Evolutionary conservation across 2,797 vertebrate genomes (phyloP).

Genomic region (Tenualosa ilisha): DNA sequence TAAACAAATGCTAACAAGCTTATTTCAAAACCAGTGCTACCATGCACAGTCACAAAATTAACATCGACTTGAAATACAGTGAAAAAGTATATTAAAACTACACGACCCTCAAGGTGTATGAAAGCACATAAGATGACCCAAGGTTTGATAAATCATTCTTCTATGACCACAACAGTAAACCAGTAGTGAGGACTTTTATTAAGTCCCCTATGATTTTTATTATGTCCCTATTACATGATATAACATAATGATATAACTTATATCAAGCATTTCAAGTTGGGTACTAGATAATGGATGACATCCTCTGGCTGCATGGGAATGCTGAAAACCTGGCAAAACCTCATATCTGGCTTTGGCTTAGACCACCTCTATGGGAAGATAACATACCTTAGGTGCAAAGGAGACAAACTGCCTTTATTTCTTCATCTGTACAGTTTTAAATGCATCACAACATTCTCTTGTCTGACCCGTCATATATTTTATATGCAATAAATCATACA

Average conservation of each 20-base stretch:
- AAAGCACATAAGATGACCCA: not conserved
- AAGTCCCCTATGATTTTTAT: not conserved
- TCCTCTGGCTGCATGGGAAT: not conserved
- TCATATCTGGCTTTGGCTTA: not conserved
- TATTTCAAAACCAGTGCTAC: not conserved
- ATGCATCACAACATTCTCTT: not conserved
- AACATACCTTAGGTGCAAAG: not conserved
- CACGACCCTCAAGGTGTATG: not conserved
- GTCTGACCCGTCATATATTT: not conserved
- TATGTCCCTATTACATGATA: not conserved
- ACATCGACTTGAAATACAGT: not conserved
- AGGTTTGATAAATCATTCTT: not conserved
- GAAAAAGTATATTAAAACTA: not conserved
- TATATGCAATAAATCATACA: not conserved
- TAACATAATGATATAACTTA: too few species aligned
- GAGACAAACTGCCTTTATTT: not conserved
- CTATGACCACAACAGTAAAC: not conserved
- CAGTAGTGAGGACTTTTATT: not conserved
- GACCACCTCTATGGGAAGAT: not conserved
- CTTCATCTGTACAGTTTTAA: not conserved
- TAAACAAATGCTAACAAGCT: not conserved
- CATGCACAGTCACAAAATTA: not conserved
- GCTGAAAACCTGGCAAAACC: not conserved
- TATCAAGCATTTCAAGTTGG: not conserved
- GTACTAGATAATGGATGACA: not conserved